phyloP scores from a whole-genome alignment of 2,113 vertebrate species.

The Dinomys branickii region DNA sequence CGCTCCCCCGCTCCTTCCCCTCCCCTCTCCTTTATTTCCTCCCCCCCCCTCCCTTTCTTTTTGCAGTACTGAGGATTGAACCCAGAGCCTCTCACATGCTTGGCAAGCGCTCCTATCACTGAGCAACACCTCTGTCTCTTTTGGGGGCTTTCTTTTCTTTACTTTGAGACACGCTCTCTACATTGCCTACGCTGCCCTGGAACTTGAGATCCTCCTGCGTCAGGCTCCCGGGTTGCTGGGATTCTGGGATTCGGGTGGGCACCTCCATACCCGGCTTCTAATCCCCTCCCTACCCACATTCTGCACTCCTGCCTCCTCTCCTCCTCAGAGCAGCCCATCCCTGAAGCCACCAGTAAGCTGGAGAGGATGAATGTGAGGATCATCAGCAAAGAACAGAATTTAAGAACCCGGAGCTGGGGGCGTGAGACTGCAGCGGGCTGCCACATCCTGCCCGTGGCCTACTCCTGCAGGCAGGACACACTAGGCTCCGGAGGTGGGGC shows the following conservation, averaged over 20 bases:
- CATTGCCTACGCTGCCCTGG: background rate
- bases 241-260: background rate
- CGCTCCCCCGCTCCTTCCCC: background rate
- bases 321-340: background rate
- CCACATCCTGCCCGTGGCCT: background rate
- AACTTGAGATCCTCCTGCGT: background rate
- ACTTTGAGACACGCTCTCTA: background rate
- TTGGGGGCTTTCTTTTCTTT: background rate
- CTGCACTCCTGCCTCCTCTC: background rate
- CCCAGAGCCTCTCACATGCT: background rate
- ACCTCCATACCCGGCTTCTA: background rate
- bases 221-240: background rate
- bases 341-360: background rate
- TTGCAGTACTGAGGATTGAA: background rate
- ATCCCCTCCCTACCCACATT: background rate
- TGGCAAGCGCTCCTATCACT: background rate
- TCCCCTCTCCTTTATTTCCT: too few species aligned
- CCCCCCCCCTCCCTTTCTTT: background rate
- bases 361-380: background rate
- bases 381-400: background rate
- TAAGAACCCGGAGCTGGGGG: background rate
- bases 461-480: background rate
- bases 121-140: background rate
- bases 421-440: background rate
- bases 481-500: background rate